Evolutionary conservation across 2,888 invertebrate species (phyloP).

Genomic region (Lasioglossum oenotherae): DNA sequence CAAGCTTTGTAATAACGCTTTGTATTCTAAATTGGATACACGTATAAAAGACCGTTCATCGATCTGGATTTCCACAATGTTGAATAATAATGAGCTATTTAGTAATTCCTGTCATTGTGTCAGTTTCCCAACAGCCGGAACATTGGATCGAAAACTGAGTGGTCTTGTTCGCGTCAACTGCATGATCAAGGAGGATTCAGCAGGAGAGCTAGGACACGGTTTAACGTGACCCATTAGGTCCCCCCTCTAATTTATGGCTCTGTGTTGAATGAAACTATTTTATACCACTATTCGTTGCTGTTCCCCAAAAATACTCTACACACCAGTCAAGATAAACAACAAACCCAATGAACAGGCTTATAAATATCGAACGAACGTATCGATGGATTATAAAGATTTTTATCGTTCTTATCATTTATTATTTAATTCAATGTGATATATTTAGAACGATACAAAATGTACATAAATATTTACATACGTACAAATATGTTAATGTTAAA

Average conservation of each 20-base stretch:
- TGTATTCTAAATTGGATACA: neutral
- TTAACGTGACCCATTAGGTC: constrained; percentile 7
- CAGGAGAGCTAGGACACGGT: neutral
- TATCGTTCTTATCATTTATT: no score
- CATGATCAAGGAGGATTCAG: constrained; percentile 15
- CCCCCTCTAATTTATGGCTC: neutral
- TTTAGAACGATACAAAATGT: neutral
- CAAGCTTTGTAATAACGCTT: neutral
- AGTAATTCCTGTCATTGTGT: constrained; percentile 12
- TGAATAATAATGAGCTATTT: constrained; percentile 7
- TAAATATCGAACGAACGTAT: neutral
- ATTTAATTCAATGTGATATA: neutral
- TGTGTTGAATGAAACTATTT: neutral
- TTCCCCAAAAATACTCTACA: neutral
- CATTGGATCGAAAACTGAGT: constrained; percentile 19
- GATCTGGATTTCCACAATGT: neutral
- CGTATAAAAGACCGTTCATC: neutral
- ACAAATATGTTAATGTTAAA: neutral
- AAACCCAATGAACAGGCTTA: neutral
- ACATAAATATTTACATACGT: neutral
- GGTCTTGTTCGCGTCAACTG: constrained; percentile 11
- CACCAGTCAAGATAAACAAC: neutral
- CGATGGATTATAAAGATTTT: neutral
- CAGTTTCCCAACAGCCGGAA: constrained; percentile 13
- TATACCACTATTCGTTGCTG: neutral